These are phyloP conservation scores for Chamaedrilus cognettii DNA, from an alignment of 2,888 invertebrate species.

Conservation along the genomic window DNA sequence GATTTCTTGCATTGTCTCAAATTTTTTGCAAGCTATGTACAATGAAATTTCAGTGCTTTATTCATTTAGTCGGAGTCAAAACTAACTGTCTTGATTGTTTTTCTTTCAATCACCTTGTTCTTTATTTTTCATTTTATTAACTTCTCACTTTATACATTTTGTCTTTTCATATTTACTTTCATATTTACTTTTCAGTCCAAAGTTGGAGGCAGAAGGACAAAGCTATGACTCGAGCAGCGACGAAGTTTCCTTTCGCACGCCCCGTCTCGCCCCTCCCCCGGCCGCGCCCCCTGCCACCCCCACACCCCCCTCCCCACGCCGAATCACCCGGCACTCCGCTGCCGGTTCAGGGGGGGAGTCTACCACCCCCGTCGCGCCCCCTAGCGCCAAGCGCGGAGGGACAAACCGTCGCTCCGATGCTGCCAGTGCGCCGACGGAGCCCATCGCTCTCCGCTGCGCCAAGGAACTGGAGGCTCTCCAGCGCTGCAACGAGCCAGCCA, in stretches of 20 bases:
- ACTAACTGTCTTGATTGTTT: too few relatives aligned
- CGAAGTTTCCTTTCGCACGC: slow-evolving; percentile 3
- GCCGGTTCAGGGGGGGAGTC: not conserved
- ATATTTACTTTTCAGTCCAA: too few relatives aligned
- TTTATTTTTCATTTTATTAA: too few relatives aligned
- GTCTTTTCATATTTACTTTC: too few relatives aligned
- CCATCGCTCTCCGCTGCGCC: not conserved
- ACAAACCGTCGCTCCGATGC: not conserved
- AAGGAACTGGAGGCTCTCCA: not conserved
- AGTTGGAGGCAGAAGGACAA: too few relatives aligned
- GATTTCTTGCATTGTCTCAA: too few relatives aligned
- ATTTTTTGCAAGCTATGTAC: too few relatives aligned
- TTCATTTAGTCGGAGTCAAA: too few relatives aligned
- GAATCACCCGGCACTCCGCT: slow-evolving; percentile 1
- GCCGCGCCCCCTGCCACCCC: not conserved
- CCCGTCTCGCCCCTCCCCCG: not conserved
- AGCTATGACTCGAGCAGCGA: slow-evolving; percentile 8
- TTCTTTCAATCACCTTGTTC: too few relatives aligned
- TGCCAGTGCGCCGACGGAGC: not conserved
- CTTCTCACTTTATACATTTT: too few relatives aligned
- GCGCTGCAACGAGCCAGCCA: not conserved
- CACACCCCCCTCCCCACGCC: not conserved
- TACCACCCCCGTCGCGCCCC: not conserved
- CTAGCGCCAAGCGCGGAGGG: not conserved
- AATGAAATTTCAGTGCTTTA: too few relatives aligned